Conservation (phyloP, 2,797 vertebrate species). For the Hylomyscus alleni region DNA sequence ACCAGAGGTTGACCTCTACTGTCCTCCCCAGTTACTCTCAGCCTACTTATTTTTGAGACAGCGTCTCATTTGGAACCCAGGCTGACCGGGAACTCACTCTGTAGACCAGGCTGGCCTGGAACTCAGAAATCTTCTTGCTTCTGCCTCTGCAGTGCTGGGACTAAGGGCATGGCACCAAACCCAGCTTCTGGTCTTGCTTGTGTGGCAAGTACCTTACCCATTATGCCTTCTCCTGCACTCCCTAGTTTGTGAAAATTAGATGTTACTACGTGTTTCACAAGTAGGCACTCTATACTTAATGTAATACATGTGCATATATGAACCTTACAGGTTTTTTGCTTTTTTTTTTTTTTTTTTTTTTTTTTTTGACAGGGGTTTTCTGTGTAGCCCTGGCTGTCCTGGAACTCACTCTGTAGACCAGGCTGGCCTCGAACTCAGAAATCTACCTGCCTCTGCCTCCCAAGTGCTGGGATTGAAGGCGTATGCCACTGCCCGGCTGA, state of each 20-base stretch:
- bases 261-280: not conserved
- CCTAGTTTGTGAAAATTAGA: not conserved
- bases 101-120: not conserved
- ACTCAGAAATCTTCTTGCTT: not conserved
- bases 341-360: too few species aligned
- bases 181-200: not conserved
- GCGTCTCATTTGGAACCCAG: not conserved
- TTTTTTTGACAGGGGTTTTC: too few species aligned
- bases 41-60: not conserved
- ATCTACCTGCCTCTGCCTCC: too few species aligned
- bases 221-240: not conserved
- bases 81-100: not conserved
- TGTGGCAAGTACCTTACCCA: not conserved
- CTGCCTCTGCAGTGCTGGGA: not conserved
- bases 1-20: not conserved
- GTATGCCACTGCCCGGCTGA: not conserved
- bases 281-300: not conserved
- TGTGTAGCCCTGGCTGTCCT: too few species aligned
- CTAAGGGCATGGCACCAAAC: not conserved
- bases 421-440: too few species aligned
- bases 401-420: too few species aligned
- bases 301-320: too few species aligned
- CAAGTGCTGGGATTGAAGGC: too few species aligned
- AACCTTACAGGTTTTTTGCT: too few species aligned
- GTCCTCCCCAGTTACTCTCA: not conserved